Evolutionary conservation across 2,113 vertebrate species (phyloP), one percentile per base, ranked within the genome.

Genomic region (Pithys albifrons): DNA sequence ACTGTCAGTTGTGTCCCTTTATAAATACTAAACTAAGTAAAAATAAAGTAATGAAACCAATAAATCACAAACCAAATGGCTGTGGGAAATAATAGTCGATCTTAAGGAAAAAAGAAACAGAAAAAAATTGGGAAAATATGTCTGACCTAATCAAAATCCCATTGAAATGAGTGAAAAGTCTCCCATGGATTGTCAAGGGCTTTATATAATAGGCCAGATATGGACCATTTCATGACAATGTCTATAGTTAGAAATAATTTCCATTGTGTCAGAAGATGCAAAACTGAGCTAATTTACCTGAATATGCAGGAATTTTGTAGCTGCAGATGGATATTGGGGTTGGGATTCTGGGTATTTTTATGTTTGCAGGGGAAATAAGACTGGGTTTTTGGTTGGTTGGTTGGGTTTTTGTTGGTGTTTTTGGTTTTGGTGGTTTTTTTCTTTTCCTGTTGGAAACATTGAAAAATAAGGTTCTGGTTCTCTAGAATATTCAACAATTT

Each of bases 1-100:
- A 73, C 46, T 83, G 41, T 73, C 64, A 35, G 8, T 66, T 80
- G 15, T 80, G 31, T 58, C 75, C 51, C 28, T 4, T 80, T 94
- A 37, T 39, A 80, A 93, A 88, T 86, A 35, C 23, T 64, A 92
- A 71, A 3, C 33, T 24, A 75, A 80, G 86, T 74, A 64, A 72
- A 95, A 85, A 71, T 65, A 43, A 85, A 94, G 67, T 73, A 84
- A 84, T 77, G 71, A 91, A 96, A 75, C 55, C 51, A 77, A 51
- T 88, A 77, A 90, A 95, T 88, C 71, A 76, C 43, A 48, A 89
- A 57, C n/a, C 13, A 7, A 31, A 3, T 39, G 83, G 71, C 61
- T 81, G 41, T 61, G 41, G 41, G 61, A 76, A 72, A 15, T 28
- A 46, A 31, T 3, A 64, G 51, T 19, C 39, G 33, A 59, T 67